These are phyloP conservation scores for Chaenogobius annularis DNA, from an alignment of 2,113 vertebrate genomes.

Conservation along the genomic window DNA sequence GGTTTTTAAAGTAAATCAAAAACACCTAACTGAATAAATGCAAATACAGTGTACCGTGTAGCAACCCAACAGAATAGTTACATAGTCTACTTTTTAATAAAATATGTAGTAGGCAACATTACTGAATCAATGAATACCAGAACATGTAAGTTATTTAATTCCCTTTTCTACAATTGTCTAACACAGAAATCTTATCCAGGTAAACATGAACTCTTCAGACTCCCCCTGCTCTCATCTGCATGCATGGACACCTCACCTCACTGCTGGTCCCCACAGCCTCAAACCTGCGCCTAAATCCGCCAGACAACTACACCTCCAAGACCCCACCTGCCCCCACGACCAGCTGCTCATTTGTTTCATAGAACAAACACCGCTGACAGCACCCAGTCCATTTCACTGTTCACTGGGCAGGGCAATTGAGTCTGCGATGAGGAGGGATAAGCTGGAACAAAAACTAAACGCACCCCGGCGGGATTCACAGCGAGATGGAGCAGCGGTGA, in stretches of 20 bases:
- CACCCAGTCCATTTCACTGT: constrained; percentile 78
- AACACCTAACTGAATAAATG: too few relatives aligned
- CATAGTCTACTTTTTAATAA: too few relatives aligned
- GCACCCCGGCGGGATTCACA: constrained; percentile 58
- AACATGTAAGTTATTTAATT: too few relatives aligned
- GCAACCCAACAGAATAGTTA: too few relatives aligned
- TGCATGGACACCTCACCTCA: not conserved
- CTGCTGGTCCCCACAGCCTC: constrained; percentile 6
- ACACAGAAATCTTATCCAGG: too few relatives aligned
- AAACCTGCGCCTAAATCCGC: constrained; percentile 16
- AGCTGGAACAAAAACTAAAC: constrained; percentile 75
- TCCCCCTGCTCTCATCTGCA: not conserved
- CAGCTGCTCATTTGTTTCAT: constrained; percentile 77
- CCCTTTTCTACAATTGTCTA: too few relatives aligned
- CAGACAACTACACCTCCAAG: constrained; percentile 26
- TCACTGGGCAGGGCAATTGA: constrained; percentile 76
- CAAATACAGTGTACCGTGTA: too few relatives aligned
- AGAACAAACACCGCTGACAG: constrained; percentile 77
- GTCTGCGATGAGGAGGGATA: constrained; percentile 70
- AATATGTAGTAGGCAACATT: too few relatives aligned
- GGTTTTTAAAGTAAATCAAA: too few relatives aligned
- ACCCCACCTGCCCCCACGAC: constrained; percentile 57
- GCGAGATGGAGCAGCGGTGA: constrained; percentile 65
- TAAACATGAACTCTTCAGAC: not conserved
- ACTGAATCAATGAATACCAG: too few relatives aligned